Evolutionary conservation across 2,113 vertebrate genomes (phyloP).

Genomic region (Dicerorhinus sumatrensis): DNA sequence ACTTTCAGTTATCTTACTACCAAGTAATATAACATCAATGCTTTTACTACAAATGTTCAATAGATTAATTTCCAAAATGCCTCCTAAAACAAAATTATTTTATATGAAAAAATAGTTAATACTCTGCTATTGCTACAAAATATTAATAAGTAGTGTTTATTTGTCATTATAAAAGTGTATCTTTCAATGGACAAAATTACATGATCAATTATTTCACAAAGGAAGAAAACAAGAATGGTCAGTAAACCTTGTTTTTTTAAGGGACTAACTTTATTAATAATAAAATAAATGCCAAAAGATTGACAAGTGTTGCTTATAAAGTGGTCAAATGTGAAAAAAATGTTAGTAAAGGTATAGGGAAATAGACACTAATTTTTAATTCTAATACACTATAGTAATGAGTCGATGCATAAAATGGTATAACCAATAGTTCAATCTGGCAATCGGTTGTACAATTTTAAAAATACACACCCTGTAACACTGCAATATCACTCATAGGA

Average conservation of each 20-base stretch:
- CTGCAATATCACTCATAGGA: not conserved
- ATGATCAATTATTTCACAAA: conserved; percentile 52
- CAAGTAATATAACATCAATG: conserved; percentile 47
- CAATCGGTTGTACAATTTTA: not conserved
- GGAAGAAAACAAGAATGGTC: conserved; percentile 57
- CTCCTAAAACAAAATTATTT: conserved; percentile 53
- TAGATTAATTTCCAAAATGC: conserved; percentile 60
- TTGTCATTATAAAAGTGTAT: conserved; percentile 35
- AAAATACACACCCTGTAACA: conserved; percentile 25
- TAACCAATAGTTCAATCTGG: not conserved
- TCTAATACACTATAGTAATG: not conserved
- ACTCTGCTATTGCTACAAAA: not conserved
- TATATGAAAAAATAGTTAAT: conserved; percentile 51
- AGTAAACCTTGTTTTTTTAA: conserved; percentile 39
- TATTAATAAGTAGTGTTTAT: not conserved
- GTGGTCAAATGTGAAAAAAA: not conserved
- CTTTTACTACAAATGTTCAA: conserved; percentile 32
- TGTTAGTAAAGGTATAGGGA: not conserved
- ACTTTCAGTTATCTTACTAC: conserved; percentile 69
- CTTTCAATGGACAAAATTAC: conserved; percentile 32
- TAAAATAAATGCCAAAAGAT: conserved; percentile 45
- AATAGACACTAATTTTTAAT: conserved; percentile 50
- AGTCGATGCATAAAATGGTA: not conserved
- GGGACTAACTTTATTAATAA: not conserved
- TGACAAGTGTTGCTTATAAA: conserved; percentile 32